phyloP scores from a whole-genome alignment of 2,797 vertebrate genomes.

The Fringilla coelebs region DNA sequence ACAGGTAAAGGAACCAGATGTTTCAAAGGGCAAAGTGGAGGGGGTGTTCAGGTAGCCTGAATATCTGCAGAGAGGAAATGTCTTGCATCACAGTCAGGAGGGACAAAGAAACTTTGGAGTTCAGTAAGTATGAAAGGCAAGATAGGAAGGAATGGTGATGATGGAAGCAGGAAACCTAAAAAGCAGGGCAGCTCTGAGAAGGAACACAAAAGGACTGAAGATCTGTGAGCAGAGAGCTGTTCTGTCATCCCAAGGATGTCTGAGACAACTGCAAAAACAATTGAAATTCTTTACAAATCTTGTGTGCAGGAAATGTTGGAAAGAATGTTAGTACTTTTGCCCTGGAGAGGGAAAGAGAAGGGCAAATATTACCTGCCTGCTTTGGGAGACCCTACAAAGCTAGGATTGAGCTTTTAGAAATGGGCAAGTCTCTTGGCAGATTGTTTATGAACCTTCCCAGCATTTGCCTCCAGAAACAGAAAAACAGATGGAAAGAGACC shows the following conservation, averaged over 20 bases:
- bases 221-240: background rate
- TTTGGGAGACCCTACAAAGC: background rate
- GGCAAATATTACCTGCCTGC: background rate
- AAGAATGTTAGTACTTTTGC: background rate
- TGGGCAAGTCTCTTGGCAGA: slow-evolving; percentile 10
- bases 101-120: background rate
- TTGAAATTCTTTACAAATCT: background rate
- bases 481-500: slow-evolving; percentile 82
- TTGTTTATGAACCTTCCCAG: slow-evolving; percentile 8
- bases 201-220: background rate
- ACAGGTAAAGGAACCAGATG: background rate
- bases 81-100: background rate
- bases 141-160: background rate
- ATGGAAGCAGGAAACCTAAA: background rate
- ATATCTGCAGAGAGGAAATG: background rate
- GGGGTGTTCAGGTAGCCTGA: background rate
- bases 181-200: background rate
- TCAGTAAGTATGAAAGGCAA: background rate
- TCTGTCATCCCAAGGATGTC: background rate
- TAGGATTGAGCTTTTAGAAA: background rate
- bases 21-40: background rate
- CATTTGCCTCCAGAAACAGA: slow-evolving; percentile 42
- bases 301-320: background rate
- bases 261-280: background rate
- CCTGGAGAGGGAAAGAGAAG: background rate